These are phyloP conservation scores for Micronycteris hirsuta DNA, from an alignment of 2,113 vertebrate species.

Conservation along the genomic window DNA sequence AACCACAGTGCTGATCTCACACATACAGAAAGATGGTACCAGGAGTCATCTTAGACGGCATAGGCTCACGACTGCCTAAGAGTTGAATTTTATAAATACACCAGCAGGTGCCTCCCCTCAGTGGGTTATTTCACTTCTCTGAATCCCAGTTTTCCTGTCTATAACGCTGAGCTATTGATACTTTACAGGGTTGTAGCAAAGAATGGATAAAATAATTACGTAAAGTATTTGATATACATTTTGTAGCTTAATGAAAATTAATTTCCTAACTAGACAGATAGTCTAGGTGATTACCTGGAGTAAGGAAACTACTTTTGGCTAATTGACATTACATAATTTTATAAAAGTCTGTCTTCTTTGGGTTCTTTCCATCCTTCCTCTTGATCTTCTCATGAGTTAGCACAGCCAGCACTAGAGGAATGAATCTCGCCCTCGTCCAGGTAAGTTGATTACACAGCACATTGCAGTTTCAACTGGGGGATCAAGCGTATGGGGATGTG, in stretches of 20 bases:
- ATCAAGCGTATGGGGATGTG: background rate
- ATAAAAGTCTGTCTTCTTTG: background rate
- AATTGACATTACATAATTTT: background rate
- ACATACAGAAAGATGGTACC: background rate
- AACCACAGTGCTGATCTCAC: background rate
- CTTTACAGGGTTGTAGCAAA: background rate
- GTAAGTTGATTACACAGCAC: background rate
- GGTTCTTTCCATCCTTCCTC: background rate
- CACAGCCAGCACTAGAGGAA: background rate
- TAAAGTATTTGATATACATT: background rate
- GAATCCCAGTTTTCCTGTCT: background rate
- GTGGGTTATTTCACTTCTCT: background rate
- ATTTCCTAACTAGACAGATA: background rate
- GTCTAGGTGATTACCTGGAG: background rate
- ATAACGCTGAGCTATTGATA: background rate
- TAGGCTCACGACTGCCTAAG: background rate
- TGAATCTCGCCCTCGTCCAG: background rate
- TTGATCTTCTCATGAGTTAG: background rate
- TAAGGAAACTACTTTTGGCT: background rate
- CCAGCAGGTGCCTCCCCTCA: background rate
- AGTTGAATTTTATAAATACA: slow-evolving; percentile 14
- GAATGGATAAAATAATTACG: background rate
- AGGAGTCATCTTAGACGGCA: background rate
- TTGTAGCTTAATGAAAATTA: background rate
- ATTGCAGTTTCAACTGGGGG: background rate